Evolutionary conservation across 2,888 invertebrate genomes (phyloP).

Genomic region (Phyllotreta cruciferae): DNA sequence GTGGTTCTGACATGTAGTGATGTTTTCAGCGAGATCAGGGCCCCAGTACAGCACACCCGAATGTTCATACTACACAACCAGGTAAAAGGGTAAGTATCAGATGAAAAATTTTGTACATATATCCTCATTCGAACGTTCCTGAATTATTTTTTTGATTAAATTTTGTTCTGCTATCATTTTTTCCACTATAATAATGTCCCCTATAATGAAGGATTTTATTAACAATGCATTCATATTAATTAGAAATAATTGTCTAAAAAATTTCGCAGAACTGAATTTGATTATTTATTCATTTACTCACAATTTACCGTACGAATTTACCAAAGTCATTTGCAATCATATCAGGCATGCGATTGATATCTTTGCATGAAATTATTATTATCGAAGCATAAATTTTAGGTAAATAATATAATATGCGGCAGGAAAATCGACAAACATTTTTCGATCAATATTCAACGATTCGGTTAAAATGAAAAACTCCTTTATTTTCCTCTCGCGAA

Average conservation of each 20-base stretch:
- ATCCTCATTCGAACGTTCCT: neutral
- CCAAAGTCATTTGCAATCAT: neutral
- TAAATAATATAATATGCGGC: too few relatives aligned
- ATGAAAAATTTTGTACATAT: constrained; percentile 8
- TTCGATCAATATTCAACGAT: too few relatives aligned
- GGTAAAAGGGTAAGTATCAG: constrained; percentile 55
- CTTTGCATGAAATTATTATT: too few relatives aligned
- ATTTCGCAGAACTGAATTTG: neutral
- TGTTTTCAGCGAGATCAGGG: constrained; percentile 57
- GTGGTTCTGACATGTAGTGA: constrained; percentile 54
- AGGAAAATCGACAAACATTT: too few relatives aligned
- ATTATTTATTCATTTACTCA: neutral
- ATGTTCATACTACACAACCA: constrained; percentile 42
- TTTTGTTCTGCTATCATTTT: constrained; percentile 4
- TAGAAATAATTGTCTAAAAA: too few relatives aligned
- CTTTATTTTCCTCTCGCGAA: too few relatives aligned
- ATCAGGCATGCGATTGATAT: neutral
- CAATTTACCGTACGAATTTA: too few relatives aligned
- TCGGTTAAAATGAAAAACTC: too few relatives aligned
- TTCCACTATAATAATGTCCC: too few relatives aligned
- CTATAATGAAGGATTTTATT: too few relatives aligned
- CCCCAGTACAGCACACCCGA: constrained; percentile 45
- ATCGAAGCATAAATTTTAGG: too few relatives aligned
- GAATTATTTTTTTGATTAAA: constrained; percentile 10
- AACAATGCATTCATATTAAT: too few relatives aligned